Base-by-base conservation (phyloP, 1,140 invertebrate species). In the Papilio machaon region DNA sequence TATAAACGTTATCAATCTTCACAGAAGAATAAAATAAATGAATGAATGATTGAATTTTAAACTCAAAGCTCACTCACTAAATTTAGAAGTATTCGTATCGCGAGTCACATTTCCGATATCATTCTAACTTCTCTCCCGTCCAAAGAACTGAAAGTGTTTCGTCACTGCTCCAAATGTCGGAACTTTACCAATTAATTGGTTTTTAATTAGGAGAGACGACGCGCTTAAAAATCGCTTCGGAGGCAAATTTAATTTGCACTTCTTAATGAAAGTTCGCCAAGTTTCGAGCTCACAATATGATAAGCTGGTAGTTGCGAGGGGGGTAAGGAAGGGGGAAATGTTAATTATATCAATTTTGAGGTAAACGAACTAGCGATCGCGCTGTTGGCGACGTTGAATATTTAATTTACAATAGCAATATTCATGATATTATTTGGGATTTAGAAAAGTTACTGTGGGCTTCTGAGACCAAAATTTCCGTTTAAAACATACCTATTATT, bases 191-290 rank as follows among this genome's bases (percentile, higher is more conserved):
- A 88, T 86, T 85, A 87, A 86, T 86, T 85, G 83, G 82, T 81
- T 79, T 90, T 91, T 91, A 91, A 91, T 92, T 91, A 89, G 82
- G 83, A 85, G 84, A 86, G 85, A 85, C 86, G 87, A 83, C 67
- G 82, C 84, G 82, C 85, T 89, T 89, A 91, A 91, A 89, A 89
- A 88, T 81, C 80, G 82, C 84, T 83, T 84, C 79, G 82, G 82
- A 82, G 85, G 83, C 85, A 80, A 88, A 92, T 90, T 90, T 89
- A 91, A 91, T 92, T 91, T 90, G 84, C 83, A 87, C 76, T 84
- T 83, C 83, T 86, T 90, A 88, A 88, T 87, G 87, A 90, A 90
- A 89, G 85, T 91, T 89, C 82, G 81, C 79, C 85, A 70, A 80
- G 77, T 87, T 86, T 77, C 78, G 46, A 52, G 81, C 82, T 86